A percentile compares a stretch with the other conserved stretches of the same genome.
phyloP scores from a whole-genome alignment of 2,888 invertebrate species.

The Drosophila nr. perissopoda region DNA sequence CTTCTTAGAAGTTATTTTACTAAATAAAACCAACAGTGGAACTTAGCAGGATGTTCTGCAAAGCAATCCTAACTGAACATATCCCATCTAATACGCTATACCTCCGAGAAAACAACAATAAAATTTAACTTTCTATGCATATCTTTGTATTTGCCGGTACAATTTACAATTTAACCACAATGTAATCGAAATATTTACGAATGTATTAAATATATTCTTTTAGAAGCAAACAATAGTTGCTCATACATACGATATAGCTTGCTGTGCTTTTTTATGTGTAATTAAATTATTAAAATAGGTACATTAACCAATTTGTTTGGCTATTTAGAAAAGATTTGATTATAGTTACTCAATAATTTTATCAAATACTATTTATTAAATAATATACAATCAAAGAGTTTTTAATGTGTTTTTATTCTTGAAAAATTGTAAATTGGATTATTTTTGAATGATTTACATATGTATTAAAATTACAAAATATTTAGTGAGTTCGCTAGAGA shows the following conservation, averaged over 20 bases:
- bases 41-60: neutral
- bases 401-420: slow-evolving; percentile 6
- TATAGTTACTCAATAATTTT: slow-evolving; percentile 37
- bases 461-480: neutral
- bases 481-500: neutral
- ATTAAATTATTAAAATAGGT: slow-evolving; percentile 19
- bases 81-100: slow-evolving; percentile 66
- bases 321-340: slow-evolving; percentile 30
- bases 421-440: neutral
- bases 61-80: slow-evolving; percentile 38
- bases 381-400: slow-evolving; percentile 23
- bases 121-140: slow-evolving; percentile 43
- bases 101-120: slow-evolving; percentile 54
- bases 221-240: slow-evolving; percentile 18
- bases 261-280: slow-evolving; percentile 37
- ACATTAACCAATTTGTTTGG: slow-evolving; percentile 20
- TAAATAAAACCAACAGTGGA: neutral
- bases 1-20: neutral
- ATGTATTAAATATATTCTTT: slow-evolving; percentile 32
- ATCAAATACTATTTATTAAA: slow-evolving; percentile 45
- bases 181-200: slow-evolving; percentile 50
- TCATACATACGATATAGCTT: slow-evolving; percentile 21
- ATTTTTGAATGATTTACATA: neutral
- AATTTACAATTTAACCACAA: slow-evolving; percentile 28
- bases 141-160: slow-evolving; percentile 42